A percentile compares a stretch with the other conserved stretches of the same genome.
Evolutionary conservation across 2,888 invertebrate genomes (phyloP).

Genomic region (Alentia gelatinosa): DNA sequence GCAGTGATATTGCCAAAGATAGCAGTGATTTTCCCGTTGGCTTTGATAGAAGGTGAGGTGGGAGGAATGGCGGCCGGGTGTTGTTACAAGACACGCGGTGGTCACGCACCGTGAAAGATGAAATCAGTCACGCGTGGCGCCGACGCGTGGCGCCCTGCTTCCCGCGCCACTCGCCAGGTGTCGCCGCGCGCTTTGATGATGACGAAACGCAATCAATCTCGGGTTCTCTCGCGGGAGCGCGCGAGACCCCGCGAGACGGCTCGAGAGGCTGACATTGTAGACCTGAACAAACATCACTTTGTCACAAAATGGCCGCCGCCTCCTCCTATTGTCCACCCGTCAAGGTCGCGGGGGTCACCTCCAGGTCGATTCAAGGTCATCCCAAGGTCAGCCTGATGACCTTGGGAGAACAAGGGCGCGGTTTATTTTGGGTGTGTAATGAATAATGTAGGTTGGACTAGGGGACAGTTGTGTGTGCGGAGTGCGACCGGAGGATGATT

Average conservation of each 20-base stretch:
- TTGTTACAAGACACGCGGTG: not conserved
- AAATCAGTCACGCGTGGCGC: not conserved
- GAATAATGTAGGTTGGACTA: not conserved
- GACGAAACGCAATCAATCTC: constrained; percentile 42
- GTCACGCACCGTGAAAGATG: not conserved
- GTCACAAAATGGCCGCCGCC: constrained; percentile 43
- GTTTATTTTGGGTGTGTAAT: not conserved
- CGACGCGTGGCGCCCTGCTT: constrained; percentile 21
- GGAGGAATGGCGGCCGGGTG: not conserved
- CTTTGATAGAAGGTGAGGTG: not conserved
- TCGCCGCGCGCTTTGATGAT: constrained; percentile 21
- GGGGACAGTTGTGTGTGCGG: not conserved
- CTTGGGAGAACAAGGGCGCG: not conserved
- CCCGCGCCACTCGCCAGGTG: constrained; percentile 1
- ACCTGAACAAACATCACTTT: constrained; percentile 12
- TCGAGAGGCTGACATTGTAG: not conserved
- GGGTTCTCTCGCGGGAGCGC: not conserved
- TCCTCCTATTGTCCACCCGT: constrained; percentile 27
- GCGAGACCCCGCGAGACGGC: not conserved
- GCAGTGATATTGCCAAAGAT: not conserved
- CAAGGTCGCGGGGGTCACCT: not conserved
- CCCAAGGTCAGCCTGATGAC: constrained; percentile 6
- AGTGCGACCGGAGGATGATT: not conserved
- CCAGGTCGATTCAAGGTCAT: not conserved
- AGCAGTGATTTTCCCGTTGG: not conserved